Conservation (phyloP, 2,888 invertebrate genomes). For the Rhagium mordax region DNA sequence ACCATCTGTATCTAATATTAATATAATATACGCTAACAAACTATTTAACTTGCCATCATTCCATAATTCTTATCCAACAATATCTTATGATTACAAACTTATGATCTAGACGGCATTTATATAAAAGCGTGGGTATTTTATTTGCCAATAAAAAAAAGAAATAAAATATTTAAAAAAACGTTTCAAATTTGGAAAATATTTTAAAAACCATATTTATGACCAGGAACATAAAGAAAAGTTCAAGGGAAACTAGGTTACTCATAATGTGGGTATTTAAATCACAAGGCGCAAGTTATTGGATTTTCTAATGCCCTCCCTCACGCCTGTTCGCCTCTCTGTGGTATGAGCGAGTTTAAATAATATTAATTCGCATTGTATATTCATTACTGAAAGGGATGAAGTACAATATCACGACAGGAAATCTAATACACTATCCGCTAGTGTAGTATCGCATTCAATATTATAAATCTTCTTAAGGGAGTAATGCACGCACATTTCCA, state of each 20-base stretch:
- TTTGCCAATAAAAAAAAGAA: too few species aligned
- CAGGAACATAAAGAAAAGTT: too few species aligned
- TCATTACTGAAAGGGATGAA: constrained; percentile 19
- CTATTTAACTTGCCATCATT: not conserved
- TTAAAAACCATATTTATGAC: too few species aligned
- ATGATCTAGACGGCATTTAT: not conserved
- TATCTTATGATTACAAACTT: not conserved
- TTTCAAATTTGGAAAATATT: too few species aligned
- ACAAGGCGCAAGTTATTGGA: too few species aligned
- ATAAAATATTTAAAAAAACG: too few species aligned
- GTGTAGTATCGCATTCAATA: constrained; percentile 47
- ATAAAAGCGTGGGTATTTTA: too few species aligned
- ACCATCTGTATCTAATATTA: not conserved
- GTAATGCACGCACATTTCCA: constrained; percentile 41
- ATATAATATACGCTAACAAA: not conserved
- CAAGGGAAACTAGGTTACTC: too few species aligned
- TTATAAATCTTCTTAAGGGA: constrained; percentile 47
- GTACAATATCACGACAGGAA: constrained; percentile 21
- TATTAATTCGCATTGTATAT: constrained; percentile 11
- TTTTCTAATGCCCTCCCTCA: not conserved
- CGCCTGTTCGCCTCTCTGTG: not conserved
- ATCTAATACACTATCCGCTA: constrained; percentile 44
- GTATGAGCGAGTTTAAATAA: not conserved
- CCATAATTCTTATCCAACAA: not conserved
- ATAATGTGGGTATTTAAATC: too few species aligned